Evolutionary conservation across 1,140 invertebrate genomes (phyloP), one percentile per base, ranked within the genome.

Genomic region (Platyura marginata): DNA sequence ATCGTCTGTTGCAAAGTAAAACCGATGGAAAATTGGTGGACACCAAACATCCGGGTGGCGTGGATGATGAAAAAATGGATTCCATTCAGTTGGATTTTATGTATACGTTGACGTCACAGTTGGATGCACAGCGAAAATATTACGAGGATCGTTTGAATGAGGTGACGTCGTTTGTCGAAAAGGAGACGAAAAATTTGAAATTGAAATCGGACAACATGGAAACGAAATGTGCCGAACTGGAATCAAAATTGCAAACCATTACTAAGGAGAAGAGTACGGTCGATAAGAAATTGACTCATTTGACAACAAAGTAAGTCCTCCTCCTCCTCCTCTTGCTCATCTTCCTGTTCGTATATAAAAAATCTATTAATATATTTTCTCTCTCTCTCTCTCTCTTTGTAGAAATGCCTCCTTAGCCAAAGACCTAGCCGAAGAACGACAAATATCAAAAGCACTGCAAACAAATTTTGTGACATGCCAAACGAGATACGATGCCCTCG

Each of bases 1-100:
- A 98, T 68, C 72, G 94, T 11, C 63, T 98, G 15, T 73, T 96
- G 3, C 91, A 96, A 65, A 96, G 93, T 64, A 95, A 97, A 66
- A 72, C 71, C n/a, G 94, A 98, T 71, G 95, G 95, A 3, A 98
- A 98, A 67, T 70, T 97, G 55, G 92, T 98, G 1, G 81, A 88
- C 49, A 67, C 78, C 1, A 65, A 67, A 41, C 59, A 65, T 1
- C 68, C 66, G 11, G 69, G 68, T 19, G 67, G 68, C 5, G 74
- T 75, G 43, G 67, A 65, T 29, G 83, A 89, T 48, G 90, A 94
- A 50, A 96, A 96, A 66, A 68, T 94, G 16, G 89, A 95, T 62
- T 81, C 86, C 0, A 76, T 95, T 36, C 89, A 93, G 57, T 64
- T 96, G 43, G 92, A 98, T 68, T 98, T 96, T 53, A 94, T 92